Base-by-base conservation (phyloP, 1,140 invertebrate species). In the Pseudoatta argentina region DNA sequence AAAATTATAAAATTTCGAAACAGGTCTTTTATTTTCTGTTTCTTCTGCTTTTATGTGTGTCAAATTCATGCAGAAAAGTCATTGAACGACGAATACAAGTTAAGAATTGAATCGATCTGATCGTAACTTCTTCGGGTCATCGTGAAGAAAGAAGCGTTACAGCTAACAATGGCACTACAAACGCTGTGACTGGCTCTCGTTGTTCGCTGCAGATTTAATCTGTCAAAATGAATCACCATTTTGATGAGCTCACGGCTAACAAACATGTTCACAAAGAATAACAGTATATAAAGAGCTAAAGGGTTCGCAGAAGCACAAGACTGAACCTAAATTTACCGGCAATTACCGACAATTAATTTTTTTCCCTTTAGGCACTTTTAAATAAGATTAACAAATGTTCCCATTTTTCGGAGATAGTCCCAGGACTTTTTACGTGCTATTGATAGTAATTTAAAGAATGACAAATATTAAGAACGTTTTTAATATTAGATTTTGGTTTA, bases 181-280 rank as follows among this genome's bases (percentile, higher is more conserved):
- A 91, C 0, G 39, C 39, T 87, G 27, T n/a, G 57, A 8, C 51
- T 21, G 72, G 16, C 86, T 86, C 73, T 86, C 48, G 73, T 75
- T 30, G 39, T 79, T 14, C 64, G 75, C 39, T 44, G 39, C 87
- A 89, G 87, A 91, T 91, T 75, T 66, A 83, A 91, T 91, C 82
- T 88, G 86, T 72, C 83, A 55, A 87, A 90, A 87, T 88, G 87
- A 91, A 53, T 90, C 83, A 90, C 12, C 73, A 69, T 81, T 83
- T 87, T 85, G n/a, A 91, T 61, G 78, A 48, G 55, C 30, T 12
- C 44, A 78, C 78, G 27, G n/a, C 57, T 76, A 61, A 79, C 82
- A 73, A 76, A 82, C 67, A 39, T 67, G 59, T 63, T 76, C 2
- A 18, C 12, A 27, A 8, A 57, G 55, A 69, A 75, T 53, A 66